Conservation (phyloP, 1,140 invertebrate species). For the Cryptotermes secundus region DNA sequence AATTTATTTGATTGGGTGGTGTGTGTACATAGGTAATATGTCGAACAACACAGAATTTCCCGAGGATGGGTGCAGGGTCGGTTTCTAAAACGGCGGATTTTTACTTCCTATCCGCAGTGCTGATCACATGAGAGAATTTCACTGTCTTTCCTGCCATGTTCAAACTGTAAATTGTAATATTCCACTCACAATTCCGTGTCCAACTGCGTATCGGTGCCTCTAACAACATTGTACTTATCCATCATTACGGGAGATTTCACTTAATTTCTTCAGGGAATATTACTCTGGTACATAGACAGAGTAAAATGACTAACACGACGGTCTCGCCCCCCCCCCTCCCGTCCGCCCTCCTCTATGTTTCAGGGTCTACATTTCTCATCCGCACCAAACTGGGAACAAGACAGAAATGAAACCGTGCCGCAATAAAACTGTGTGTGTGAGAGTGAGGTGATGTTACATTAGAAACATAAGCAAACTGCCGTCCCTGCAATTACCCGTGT, state of each 20-base stretch:
- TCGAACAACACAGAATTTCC: too few relatives aligned
- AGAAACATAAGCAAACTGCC: constrained; percentile 12
- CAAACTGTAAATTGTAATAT: neutral
- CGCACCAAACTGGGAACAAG: constrained; percentile 3
- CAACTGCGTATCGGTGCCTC: neutral
- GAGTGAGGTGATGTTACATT: constrained; percentile 19
- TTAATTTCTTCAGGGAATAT: constrained; percentile 20
- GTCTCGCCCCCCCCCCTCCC: neutral
- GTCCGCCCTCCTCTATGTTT: too few relatives aligned
- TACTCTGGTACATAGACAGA: neutral
- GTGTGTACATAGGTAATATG: too few relatives aligned
- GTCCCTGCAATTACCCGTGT: constrained; percentile 15
- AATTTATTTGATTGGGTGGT: too few relatives aligned
- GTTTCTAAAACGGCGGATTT: too few relatives aligned
- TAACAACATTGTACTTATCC: neutral
- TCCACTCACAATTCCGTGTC: neutral
- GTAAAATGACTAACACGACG: neutral
- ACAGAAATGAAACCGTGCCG: constrained; percentile 13
- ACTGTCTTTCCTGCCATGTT: too few relatives aligned
- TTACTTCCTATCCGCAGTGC: too few relatives aligned
- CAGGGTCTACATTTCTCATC: constrained; percentile 22
- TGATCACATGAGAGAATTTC: too few relatives aligned
- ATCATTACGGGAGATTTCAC: neutral
- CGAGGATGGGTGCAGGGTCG: too few relatives aligned
- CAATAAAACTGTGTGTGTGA: constrained; percentile 1